Base-by-base conservation (phyloP, 2,888 invertebrate genomes). In the Holacanthella duospinosa region DNA sequence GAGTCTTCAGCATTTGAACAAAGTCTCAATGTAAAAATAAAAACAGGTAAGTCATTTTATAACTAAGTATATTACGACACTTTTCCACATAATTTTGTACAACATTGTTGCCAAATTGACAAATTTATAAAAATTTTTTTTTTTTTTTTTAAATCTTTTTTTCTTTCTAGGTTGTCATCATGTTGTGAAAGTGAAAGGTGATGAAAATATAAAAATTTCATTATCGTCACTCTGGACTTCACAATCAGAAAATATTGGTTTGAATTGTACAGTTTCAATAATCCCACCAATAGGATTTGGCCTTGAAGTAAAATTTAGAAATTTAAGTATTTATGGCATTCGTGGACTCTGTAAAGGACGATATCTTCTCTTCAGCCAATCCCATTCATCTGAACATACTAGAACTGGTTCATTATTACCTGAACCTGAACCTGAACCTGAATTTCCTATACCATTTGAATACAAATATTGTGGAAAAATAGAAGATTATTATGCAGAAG, bases 251-350 rank as follows among this genome's bases (percentile, higher is more conserved):
- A 70, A 69, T 60, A 43, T 60, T n/a, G 72, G 72, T 62, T 59
- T 72, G 19, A 72, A 70, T 56, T 72, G 72, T 63, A 71, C 72
- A 58, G 60, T 72, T 26, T 61, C 66, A 55, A 61, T 72, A n/a
- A 61, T 57, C 59, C 72, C 72, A 6, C 66, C 63, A 53, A 43
- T 61, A 19, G 67, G 63, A 29, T 71, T 68, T 59, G 72, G 72
- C 2, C 65, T 72, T 25, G 69, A 71, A 48, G 60, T 70, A 60
- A 62, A 59, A 26, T 60, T 72, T 27, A 62, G 66, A 12, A 71
- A 70, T 64, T 64, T 72, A 58, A 72, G 72, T 66, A 66, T 72
- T n/a, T 70, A 72, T 60, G 72, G 72, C n/a, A 69, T 72, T 59
- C 71, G 72, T 21, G 70, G 67, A 58, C 64, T 70, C 56, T 72